Conservation (phyloP, 2,888 invertebrate genomes). For the Micoletzkya japonica region DNA sequence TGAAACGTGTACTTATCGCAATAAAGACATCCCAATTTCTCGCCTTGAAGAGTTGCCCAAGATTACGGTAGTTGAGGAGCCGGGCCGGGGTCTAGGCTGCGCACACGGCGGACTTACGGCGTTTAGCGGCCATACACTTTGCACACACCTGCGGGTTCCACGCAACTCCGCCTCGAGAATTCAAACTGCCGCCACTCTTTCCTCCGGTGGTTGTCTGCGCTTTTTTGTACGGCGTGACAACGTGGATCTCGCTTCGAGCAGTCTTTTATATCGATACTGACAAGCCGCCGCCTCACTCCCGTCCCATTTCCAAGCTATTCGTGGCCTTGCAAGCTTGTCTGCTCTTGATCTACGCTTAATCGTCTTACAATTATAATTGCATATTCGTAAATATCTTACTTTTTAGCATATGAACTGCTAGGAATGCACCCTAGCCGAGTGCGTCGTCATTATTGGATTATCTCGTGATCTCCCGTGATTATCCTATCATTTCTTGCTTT, state of each 20-base stretch:
- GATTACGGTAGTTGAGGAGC: no score
- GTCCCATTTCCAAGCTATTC: neutral
- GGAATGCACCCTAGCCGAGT: no score
- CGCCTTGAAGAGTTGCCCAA: neutral
- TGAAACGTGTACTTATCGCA: neutral
- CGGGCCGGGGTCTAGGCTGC: neutral
- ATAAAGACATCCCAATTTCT: neutral
- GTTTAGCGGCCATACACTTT: neutral
- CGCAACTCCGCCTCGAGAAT: neutral
- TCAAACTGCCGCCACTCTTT: slow-evolving; percentile 22
- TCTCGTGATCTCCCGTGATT: no score
- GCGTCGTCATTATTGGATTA: no score
- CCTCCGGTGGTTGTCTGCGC: no score
- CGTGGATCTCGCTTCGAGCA: neutral
- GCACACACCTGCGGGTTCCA: slow-evolving; percentile 10
- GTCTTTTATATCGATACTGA: neutral
- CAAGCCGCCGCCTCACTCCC: neutral
- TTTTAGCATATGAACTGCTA: no score
- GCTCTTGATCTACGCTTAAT: no score
- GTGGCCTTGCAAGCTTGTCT: no score
- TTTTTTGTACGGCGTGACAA: no score
- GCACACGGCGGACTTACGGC: neutral
- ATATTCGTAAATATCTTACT: no score
- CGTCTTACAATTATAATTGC: no score
- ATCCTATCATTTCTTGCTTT: no score